Base-by-base conservation (phyloP, 1,140 invertebrate genomes). In the Lanistes nyassanus region DNA sequence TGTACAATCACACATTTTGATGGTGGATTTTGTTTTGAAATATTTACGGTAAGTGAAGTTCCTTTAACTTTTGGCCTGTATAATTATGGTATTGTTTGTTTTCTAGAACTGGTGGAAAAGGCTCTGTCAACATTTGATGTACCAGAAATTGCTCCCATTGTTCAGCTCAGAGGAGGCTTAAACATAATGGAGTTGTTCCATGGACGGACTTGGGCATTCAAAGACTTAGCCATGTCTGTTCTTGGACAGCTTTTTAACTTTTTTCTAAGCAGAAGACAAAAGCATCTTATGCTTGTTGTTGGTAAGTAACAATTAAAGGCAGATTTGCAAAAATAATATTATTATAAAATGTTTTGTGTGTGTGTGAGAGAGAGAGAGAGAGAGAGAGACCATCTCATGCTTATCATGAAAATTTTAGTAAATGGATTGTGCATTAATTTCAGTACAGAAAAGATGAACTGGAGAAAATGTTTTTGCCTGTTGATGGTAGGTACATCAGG, bases 171-270 rank as follows among this genome's bases (percentile, higher is more conserved):
- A n/a, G 77, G 84, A 58, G 86, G 82, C 11, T 75, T 90, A 9
- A 87, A 79, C 36, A 82, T 91, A 16, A 83, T 89, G 23, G 91
- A 91, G 79, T 76, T 91, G 34, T 91, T 89, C 77, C 90, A 91
- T 81, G 91, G 91, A 5, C 79, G 79, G 31, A 91, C 91, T 0
- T 82, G 89, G 79, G 88, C 90, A 9, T 91, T 91, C 82, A 91
- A 91, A 80, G 91, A 91, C 74, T 79, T 91, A 19, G 88, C 90
- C 21, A 71, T 91, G 72, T 83, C 82, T 19, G 86, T 89, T 74
- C 80, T 91, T 7, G 90, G 87, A 16, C 83, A 88, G 70, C 83
- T 91, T 9, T 79, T 91, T 36, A 77, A 90, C 55, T 87, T 90
- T 71, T 91, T 90, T 78, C 82, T 90, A 21, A 79, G 78, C n/a